phyloP scores from a whole-genome alignment of 2,797 vertebrate genomes.

The Lepus oiostolus region DNA sequence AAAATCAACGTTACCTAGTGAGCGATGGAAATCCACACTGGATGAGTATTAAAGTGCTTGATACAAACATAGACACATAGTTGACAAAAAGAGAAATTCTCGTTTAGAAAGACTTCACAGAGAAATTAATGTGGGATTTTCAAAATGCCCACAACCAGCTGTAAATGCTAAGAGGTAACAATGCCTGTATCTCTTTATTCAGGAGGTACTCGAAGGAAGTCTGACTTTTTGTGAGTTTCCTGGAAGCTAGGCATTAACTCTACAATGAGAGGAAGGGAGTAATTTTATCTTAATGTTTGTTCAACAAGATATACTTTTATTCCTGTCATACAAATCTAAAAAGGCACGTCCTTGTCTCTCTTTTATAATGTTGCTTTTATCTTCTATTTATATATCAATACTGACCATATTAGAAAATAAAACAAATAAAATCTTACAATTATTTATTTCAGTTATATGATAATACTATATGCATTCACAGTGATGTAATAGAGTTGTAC shows the following conservation, averaged over 20 bases:
- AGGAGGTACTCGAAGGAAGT: not conserved
- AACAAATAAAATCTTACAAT: not conserved
- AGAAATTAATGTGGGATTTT: not conserved
- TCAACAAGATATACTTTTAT: not conserved
- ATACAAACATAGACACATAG: not conserved
- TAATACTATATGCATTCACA: not conserved
- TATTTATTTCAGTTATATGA: not conserved
- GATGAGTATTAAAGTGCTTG: not conserved
- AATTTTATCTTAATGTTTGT: not conserved
- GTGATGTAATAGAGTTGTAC: not conserved
- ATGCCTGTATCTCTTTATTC: not conserved
- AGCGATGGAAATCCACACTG: not conserved
- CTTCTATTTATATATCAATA: not conserved
- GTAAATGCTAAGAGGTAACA: not conserved
- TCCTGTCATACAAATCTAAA: not conserved
- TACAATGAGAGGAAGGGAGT: conserved; percentile 19
- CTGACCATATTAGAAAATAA: not conserved
- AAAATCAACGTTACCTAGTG: not conserved
- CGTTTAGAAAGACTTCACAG: not conserved
- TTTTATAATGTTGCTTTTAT: not conserved
- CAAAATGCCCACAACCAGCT: not conserved
- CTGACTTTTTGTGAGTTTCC: not conserved
- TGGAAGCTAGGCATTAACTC: not conserved
- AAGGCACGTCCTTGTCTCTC: not conserved
- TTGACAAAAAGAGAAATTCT: not conserved